Conservation (phyloP, 1,140 invertebrate genomes). For the Drosophila parvula region DNA sequence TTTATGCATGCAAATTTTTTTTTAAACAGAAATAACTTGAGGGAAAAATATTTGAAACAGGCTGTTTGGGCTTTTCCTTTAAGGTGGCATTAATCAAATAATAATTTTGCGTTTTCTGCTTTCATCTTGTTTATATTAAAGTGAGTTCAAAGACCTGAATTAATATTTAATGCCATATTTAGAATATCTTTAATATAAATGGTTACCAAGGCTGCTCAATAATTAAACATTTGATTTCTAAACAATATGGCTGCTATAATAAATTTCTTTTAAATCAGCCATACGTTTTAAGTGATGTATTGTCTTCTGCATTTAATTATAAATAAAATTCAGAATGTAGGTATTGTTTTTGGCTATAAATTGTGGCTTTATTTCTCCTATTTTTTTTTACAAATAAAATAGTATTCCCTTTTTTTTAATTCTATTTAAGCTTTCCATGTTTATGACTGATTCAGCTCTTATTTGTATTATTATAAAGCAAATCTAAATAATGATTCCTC, state of each 20-base stretch:
- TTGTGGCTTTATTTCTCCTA: not conserved
- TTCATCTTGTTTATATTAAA: not conserved
- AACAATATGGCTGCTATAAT: not conserved
- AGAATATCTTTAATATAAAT: not conserved
- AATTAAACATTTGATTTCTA: not conserved
- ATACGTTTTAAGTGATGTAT: not conserved
- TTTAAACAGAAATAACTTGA: slow-evolving; percentile 4
- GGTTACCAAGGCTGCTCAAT: not conserved
- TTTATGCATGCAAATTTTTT: slow-evolving; percentile 1
- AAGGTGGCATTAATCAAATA: not conserved
- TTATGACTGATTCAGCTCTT: not conserved
- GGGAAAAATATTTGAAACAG: not conserved
- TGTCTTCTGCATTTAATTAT: not conserved
- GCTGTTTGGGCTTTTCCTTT: not conserved
- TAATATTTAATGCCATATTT: not conserved
- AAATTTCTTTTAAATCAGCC: not conserved
- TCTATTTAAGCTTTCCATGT: not conserved
- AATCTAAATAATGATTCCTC: not conserved
- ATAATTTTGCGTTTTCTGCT: not conserved
- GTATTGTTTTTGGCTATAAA: not conserved
- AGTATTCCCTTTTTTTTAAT: not conserved
- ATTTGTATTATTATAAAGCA: not conserved
- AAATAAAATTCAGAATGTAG: not conserved
- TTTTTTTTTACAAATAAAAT: not conserved
- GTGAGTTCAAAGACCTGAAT: not conserved